Evolutionary conservation across 2,797 vertebrate species (phyloP), one percentile per base, ranked within the genome.

Genomic region (Lepus townsendii): DNA sequence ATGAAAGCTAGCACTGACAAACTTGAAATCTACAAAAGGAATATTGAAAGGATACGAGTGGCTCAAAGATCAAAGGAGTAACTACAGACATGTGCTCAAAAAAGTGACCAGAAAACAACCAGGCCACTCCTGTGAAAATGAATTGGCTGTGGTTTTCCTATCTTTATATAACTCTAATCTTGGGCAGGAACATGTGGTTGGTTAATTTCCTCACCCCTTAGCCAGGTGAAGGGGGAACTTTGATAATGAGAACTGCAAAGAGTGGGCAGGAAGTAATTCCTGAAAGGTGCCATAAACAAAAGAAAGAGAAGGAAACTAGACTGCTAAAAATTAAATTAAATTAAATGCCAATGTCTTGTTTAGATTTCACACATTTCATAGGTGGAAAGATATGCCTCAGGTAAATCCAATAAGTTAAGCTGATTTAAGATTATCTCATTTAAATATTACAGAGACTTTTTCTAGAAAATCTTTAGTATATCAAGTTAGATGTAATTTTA

Each of bases 401-500:
- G 50, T 69, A 84, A 93, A 83, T 14, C 27, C 30, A 93, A 38
- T 35, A 75, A 66, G 11, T 72, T 66, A 93, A 79, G 12, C 47
- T 88, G 54, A 93, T 71, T 95, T 84, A 92, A 93, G 63, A 95
- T 93, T 52, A 77, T 75, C 27, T 20, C 10, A 93, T 79, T 92
- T 90, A 91, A 94, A 94, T 26, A 73, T 90, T 83, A 88, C 5
- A 95, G 38, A 92, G 22, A 89, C 30, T 92, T 91, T 76, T 83
- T 93, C 71, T 79, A 68, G 65, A 79, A 96, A 93, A 72, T 96
- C 38, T 16, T 91, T 12, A 54, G 78, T 72, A 80, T 5, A 54
- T 79, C 57, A 85, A 68, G n/a, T 92, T 92, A 77, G 66, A 60
- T 89, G 27, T 73, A 83, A 68, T 91, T 94, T 94, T 90, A 76